Evolutionary conservation across 2,797 vertebrate species (phyloP).

Genomic region (Lates japonicus): DNA sequence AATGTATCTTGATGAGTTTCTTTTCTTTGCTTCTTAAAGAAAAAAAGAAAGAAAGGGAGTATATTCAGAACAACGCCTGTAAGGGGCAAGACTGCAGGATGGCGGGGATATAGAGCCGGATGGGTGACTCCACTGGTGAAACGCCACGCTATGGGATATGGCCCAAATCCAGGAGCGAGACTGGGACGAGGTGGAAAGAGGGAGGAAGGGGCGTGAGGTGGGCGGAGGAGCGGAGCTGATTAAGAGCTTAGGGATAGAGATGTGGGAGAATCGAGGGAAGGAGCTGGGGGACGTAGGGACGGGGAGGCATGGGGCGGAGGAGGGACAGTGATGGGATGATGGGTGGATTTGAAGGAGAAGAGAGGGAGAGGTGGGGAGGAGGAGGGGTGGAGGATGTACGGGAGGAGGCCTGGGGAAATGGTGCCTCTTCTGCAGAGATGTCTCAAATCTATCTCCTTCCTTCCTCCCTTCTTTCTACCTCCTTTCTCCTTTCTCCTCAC

Average conservation of each 20-base stretch:
- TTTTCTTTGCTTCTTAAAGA: background rate
- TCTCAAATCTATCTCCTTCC: conserved; percentile 61
- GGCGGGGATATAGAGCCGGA: conserved; percentile 60
- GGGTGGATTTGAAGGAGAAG: conserved; percentile 80
- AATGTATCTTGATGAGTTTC: background rate
- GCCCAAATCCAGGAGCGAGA: conserved; percentile 64
- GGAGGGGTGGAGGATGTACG: conserved; percentile 66
- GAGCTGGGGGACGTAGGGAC: conserved; percentile 65
- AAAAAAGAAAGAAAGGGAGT: background rate
- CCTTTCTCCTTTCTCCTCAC: conserved; percentile 57
- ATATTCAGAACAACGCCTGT: conserved; percentile 73
- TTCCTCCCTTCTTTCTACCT: conserved; percentile 58
- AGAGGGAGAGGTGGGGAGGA: conserved; percentile 59
- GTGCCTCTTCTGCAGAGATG: conserved; percentile 68
- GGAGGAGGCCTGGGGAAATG: conserved; percentile 57
- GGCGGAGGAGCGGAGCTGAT: conserved; percentile 40
- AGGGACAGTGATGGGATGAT: conserved; percentile 79
- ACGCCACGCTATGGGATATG: conserved; percentile 69
- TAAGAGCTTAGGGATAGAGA: conserved; percentile 53
- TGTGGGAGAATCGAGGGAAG: conserved; percentile 68
- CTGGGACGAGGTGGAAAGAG: conserved; percentile 67
- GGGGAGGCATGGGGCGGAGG: conserved; percentile 64
- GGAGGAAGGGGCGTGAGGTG: conserved; percentile 42
- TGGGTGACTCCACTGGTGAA: conserved; percentile 73
- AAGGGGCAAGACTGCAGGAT: conserved; percentile 70